Conservation (phyloP, 1,140 invertebrate species). For the Samia ricini region DNA sequence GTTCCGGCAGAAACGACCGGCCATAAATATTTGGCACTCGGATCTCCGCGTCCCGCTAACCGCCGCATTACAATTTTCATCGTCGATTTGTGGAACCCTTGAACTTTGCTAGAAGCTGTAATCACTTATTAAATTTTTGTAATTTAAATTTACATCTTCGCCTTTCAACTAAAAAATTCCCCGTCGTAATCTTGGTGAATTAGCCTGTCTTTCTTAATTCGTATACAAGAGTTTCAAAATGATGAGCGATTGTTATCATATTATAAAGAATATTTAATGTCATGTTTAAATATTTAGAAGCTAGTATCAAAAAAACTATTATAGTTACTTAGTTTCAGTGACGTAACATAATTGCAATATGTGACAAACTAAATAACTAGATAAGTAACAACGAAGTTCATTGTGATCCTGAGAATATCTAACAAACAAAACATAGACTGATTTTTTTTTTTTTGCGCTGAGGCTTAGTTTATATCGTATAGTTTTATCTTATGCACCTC, state of each 20-base stretch:
- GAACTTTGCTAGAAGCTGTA: constrained; percentile 19
- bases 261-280: too few relatives aligned
- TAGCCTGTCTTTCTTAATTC: constrained; percentile 45
- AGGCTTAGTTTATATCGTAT: too few relatives aligned
- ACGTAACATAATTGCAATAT: too few relatives aligned
- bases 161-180: constrained; percentile 38
- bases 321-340: too few relatives aligned
- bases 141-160: constrained; percentile 41
- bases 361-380: too few relatives aligned
- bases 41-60: constrained; percentile 21
- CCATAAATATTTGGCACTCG: constrained; percentile 54
- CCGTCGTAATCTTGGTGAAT: constrained; percentile 32
- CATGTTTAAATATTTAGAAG: too few relatives aligned
- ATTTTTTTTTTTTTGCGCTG: too few relatives aligned
- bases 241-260: constrained; percentile 13
- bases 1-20: constrained; percentile 39
- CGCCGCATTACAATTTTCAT: constrained; percentile 28
- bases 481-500: not conserved
- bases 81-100: constrained; percentile 17
- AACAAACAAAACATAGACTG: too few relatives aligned
- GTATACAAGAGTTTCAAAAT: constrained; percentile 42
- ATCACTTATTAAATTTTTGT: constrained; percentile 27
- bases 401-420: too few relatives aligned
- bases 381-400: too few relatives aligned
- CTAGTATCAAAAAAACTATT: too few relatives aligned